A percentile compares a stretch with the other conserved stretches of the same genome.
Evolutionary conservation across 2,113 vertebrate genomes (phyloP).

Genomic region (Silurus meridionalis): DNA sequence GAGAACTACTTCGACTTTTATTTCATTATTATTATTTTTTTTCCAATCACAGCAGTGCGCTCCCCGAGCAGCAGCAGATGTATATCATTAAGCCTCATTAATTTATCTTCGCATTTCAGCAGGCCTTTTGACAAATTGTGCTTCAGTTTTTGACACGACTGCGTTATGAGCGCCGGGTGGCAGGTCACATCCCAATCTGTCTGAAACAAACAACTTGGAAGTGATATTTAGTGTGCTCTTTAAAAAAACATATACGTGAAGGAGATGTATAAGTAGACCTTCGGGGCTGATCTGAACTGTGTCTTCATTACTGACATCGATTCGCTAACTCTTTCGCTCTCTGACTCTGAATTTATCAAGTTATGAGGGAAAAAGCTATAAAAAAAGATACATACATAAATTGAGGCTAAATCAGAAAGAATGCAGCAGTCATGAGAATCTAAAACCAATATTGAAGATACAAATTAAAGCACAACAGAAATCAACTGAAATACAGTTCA

Average conservation of each 20-base stretch:
- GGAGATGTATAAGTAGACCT: neutral
- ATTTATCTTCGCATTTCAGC: slow-evolving; percentile 8
- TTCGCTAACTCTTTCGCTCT: neutral
- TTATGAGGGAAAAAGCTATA: neutral
- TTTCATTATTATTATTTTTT: neutral
- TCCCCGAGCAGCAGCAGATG: slow-evolving; percentile 15
- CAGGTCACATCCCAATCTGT: neutral
- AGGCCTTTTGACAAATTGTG: slow-evolving; percentile 1
- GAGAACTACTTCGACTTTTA: neutral
- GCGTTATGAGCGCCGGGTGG: neutral
- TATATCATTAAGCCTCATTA: slow-evolving; percentile 26
- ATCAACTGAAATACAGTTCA: neutral
- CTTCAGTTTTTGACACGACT: slow-evolving; percentile 4
- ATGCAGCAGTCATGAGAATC: neutral
- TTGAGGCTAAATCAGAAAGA: neutral
- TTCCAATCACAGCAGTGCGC: slow-evolving; percentile 6
- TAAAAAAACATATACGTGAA: neutral
- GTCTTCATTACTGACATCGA: slow-evolving; percentile 30
- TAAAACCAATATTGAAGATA: neutral
- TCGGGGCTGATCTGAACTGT: slow-evolving; percentile 6
- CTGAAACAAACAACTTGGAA: neutral
- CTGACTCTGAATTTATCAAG: neutral
- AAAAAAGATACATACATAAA: neutral
- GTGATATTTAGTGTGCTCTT: neutral
- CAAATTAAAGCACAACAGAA: neutral